These are phyloP conservation scores for Rhopilema esculentum DNA, from an alignment of 30 jellyfish, hydroid and myxozoan genomes.

Conservation along the genomic window DNA sequence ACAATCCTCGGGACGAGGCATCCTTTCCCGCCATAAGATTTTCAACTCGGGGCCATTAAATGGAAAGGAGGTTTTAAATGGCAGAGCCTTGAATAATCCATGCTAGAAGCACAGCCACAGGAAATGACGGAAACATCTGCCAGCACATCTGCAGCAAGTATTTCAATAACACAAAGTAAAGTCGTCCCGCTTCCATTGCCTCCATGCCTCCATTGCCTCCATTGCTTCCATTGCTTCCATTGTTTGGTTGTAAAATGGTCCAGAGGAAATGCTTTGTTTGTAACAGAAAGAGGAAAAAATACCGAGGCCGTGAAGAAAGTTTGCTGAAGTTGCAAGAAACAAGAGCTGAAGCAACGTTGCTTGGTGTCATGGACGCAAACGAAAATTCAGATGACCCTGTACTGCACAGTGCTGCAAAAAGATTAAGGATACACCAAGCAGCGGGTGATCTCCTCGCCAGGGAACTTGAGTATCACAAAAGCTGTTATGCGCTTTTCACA, in stretches of 20 bases:
- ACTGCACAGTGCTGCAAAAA: too few relatives aligned
- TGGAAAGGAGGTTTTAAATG: slow-evolving; percentile 10
- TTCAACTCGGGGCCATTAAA: neutral
- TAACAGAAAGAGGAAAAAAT: too few relatives aligned
- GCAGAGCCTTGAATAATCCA: slow-evolving; percentile 12
- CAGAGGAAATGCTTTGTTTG: too few relatives aligned
- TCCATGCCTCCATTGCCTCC: too few relatives aligned
- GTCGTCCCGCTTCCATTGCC: too few relatives aligned
- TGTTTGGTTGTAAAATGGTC: too few relatives aligned
- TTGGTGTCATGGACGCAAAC: slow-evolving; percentile 53
- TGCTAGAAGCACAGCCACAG: neutral
- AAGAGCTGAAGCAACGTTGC: slow-evolving; percentile 55
- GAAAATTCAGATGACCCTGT: slow-evolving; percentile 66
- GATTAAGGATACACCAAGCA: slow-evolving; percentile 51
- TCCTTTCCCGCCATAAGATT: neutral
- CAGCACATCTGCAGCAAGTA: too few relatives aligned
- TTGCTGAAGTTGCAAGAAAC: slow-evolving; percentile 55
- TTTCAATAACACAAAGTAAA: too few relatives aligned
- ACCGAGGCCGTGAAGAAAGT: slow-evolving; percentile 46
- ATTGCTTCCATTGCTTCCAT: too few relatives aligned
- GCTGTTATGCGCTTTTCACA: slow-evolving; percentile 46
- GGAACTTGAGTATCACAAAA: slow-evolving; percentile 61
- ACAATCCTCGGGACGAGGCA: slow-evolving; percentile 1
- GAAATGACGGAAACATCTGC: neutral
- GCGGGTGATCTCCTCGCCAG: slow-evolving; percentile 50